Base-by-base conservation (phyloP, 2,888 invertebrate genomes). In the Cyaniris semiargus region DNA sequence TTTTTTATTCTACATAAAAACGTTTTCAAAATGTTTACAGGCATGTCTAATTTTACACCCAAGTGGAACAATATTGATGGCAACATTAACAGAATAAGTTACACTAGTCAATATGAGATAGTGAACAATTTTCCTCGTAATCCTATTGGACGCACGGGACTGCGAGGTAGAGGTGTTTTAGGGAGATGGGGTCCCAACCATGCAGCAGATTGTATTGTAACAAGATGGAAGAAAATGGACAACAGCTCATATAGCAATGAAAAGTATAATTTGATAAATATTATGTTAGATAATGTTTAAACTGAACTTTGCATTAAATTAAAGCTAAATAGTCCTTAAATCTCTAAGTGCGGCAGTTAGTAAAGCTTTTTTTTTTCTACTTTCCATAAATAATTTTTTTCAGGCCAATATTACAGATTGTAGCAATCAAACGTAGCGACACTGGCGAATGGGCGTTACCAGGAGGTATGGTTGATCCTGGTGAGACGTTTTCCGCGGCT, bases 161-260 rank as follows among this genome's bases (percentile, higher is more conserved):
- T 99, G 0, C 85, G 85, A 79, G 99, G 99, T 0, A 93, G 99
- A 81, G 99, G 99, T 27, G 86, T 96, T 21, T 94, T 99, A 48
- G 99, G 99, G 0, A 95, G 97, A 78, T 99, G 99, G 99, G 98
- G 99, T 2, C 99, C 99, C 0, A 99, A 99, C 90, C 99, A 99
- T 94, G 99, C 99, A 0, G 99, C 98, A 1, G 99, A 99, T 93
- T 0, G 44, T 44, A 44, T 44, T 44, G 44, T 44, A 44, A 44
- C 44, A 44, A 44, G 44, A 44, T 44, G 44, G 44, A 44, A 44
- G 44, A 44, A 44, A 10, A 44, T 44, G 10, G 44, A 44, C 10
- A 44, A 44, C 44, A 44, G 44, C 44, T 44, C 44, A 13, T 44
- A 44, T 44, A 44, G 10, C 10, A 44, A 44, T 44, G 44, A 44